These are phyloP conservation scores for Vulpes vulpes DNA, from an alignment of 2,113 vertebrate genomes.

Conservation along the genomic window DNA sequence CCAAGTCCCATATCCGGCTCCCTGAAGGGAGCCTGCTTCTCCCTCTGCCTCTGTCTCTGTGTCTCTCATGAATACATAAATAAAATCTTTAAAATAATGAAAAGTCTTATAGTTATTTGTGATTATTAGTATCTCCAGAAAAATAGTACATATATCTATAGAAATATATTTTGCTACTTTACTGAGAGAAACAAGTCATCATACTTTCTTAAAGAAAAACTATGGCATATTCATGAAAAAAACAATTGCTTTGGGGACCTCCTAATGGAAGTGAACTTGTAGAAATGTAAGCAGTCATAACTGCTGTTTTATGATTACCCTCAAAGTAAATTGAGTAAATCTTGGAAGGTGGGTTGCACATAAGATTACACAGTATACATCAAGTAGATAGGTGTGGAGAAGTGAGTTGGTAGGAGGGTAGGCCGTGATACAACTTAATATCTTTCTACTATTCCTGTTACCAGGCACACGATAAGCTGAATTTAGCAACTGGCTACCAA, in stretches of 20 bases:
- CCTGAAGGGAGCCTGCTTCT: no score
- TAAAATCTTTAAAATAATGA: not conserved
- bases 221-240: not conserved
- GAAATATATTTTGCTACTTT: conserved; percentile 23
- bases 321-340: not conserved
- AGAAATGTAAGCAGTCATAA: not conserved
- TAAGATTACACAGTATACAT: not conserved
- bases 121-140: not conserved
- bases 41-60: no score
- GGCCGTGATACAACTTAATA: not conserved
- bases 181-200: not conserved
- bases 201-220: conserved; percentile 9
- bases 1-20: no score
- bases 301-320: not conserved
- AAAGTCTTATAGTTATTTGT: not conserved
- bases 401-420: not conserved
- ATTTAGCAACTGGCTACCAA: not conserved
- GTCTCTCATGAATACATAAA: no score
- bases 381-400: not conserved
- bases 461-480: not conserved
- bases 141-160: not conserved
- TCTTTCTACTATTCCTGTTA: not conserved
- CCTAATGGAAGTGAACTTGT: not conserved
- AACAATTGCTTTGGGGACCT: not conserved
- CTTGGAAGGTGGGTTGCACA: not conserved